Evolutionary conservation across 2,113 vertebrate species (phyloP).

Genomic region (Limnothrissa miodon): DNA sequence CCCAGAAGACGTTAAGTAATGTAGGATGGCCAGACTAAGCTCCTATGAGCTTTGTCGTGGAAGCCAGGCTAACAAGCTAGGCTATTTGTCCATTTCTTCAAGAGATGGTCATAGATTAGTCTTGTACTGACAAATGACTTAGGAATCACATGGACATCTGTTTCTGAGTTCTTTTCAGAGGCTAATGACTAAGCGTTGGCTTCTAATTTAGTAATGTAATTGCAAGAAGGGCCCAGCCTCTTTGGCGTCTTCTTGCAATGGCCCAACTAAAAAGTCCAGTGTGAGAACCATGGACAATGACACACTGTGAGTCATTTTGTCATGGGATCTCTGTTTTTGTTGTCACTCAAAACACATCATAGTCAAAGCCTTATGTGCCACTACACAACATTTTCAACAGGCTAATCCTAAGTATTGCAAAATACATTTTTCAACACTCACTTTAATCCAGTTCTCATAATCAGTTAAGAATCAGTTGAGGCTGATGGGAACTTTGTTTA

Average conservation of each 20-base stretch:
- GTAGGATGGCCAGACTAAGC: too few species aligned
- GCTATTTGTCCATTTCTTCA: background rate
- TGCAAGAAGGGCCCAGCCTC: background rate
- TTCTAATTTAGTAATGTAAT: background rate
- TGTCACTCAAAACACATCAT: background rate
- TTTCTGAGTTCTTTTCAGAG: background rate
- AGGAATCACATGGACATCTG: background rate
- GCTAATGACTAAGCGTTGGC: background rate
- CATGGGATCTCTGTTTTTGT: background rate
- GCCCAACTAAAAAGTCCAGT: background rate
- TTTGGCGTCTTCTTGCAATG: background rate
- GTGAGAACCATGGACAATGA: background rate
- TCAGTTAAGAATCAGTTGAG: background rate
- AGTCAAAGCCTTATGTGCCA: too few species aligned
- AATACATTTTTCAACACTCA: background rate
- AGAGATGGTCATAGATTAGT: background rate
- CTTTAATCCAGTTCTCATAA: background rate
- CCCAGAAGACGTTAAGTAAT: too few species aligned
- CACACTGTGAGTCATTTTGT: background rate
- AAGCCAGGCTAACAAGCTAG: too few species aligned
- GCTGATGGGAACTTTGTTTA: constrained; percentile 59
- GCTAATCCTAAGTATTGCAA: background rate
- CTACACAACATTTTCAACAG: background rate
- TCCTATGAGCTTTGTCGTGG: too few species aligned
- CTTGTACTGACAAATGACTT: background rate